These are phyloP conservation scores for Helobdella robusta DNA, from an alignment of 2,888 invertebrate species.

Conservation along the genomic window DNA sequence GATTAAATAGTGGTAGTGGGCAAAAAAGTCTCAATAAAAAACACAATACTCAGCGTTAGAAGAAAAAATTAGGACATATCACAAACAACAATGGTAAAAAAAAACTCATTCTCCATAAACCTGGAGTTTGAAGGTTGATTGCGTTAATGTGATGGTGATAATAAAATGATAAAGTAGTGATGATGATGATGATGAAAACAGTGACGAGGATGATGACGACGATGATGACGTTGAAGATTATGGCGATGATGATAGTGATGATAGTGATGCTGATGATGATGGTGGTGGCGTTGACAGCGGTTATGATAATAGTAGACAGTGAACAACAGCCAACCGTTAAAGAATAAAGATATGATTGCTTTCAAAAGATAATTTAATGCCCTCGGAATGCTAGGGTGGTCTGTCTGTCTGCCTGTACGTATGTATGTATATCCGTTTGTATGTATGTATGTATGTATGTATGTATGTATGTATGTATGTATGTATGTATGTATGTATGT, in stretches of 20 bases:
- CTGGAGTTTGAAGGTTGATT: not conserved
- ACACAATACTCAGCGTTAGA: no score
- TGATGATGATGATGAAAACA: slow-evolving; percentile 6
- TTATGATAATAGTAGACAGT: not conserved
- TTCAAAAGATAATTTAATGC: not conserved
- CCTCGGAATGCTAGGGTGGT: no score
- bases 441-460: not conserved
- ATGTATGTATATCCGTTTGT: slow-evolving; percentile 9
- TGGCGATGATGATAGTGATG: slow-evolving; percentile 12
- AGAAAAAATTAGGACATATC: no score
- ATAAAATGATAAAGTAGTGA: not conserved
- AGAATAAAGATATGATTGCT: not conserved
- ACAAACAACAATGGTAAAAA: no score
- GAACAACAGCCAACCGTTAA: not conserved
- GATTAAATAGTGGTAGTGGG: no score
- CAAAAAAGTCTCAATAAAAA: no score
- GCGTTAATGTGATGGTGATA: not conserved
- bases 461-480: slow-evolving; percentile 24
- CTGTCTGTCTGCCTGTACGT: slow-evolving; percentile 5
- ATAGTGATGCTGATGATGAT: not conserved
- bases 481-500: slow-evolving; percentile 19
- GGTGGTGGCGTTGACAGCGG: not conserved
- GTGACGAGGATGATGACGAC: slow-evolving; percentile 10
- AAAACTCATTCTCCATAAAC: no score
- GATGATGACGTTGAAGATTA: slow-evolving; percentile 13